phyloP scores from a whole-genome alignment of 35 echinoderm and acorn worm genomes.

The Hemicentrotus pulcherrimus region DNA sequence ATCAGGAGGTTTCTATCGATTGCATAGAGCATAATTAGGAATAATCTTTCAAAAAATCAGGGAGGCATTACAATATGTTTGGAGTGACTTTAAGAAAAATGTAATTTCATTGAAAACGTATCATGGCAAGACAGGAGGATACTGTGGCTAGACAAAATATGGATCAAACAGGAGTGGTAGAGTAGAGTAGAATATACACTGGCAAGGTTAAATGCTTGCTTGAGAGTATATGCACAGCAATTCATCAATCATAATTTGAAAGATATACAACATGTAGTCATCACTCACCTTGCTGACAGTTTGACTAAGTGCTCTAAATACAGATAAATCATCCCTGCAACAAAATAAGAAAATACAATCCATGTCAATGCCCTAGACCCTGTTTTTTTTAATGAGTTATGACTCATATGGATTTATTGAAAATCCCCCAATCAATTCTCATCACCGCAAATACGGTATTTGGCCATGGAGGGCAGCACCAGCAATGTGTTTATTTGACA shows the following conservation, averaged over 20 bases:
- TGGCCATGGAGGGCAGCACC: too few species aligned
- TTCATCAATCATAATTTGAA: neutral
- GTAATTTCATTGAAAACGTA: neutral
- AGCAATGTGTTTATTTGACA: too few species aligned
- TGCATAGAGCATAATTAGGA: too few species aligned
- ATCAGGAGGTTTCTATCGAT: too few species aligned
- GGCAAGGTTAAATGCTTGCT: neutral
- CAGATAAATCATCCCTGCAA: conserved; percentile 30
- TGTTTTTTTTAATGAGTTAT: neutral
- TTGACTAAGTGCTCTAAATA: conserved; percentile 20
- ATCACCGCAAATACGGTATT: too few species aligned
- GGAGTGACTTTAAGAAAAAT: too few species aligned
- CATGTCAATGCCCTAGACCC: neutral
- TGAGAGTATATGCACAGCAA: neutral
- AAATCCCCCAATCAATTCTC: neutral
- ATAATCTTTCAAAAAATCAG: too few species aligned
- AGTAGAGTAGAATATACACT: neutral
- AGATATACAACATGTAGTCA: neutral
- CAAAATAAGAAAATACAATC: neutral
- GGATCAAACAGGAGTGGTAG: neutral
- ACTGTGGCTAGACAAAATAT: neutral
- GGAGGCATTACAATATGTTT: too few species aligned
- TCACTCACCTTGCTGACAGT: conserved; percentile 5
- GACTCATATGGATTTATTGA: neutral
- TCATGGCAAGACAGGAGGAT: neutral